These are phyloP conservation scores for Drosophila arizonae DNA, from an alignment of 1,140 invertebrate species.

Conservation along the genomic window DNA sequence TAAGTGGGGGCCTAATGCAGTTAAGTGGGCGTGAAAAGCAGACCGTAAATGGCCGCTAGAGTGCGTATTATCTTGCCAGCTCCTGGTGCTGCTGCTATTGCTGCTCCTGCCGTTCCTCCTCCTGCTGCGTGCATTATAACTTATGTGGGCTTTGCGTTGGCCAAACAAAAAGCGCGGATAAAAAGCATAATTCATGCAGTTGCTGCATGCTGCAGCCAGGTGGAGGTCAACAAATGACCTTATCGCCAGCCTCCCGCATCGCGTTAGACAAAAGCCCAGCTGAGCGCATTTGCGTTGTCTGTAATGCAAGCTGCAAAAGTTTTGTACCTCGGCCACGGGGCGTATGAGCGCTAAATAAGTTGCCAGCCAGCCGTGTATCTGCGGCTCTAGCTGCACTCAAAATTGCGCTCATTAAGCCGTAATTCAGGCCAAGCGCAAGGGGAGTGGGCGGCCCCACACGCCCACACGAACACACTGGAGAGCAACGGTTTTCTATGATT, in stretches of 20 bases:
- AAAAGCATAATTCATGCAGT: conserved; percentile 58
- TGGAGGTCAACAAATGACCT: conserved; percentile 26
- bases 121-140: conserved; percentile 56
- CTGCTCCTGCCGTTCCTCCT: background rate
- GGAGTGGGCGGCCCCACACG: background rate
- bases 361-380: conserved; percentile 53
- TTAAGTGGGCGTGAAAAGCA: conserved; percentile 44
- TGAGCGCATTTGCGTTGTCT: conserved; percentile 5
- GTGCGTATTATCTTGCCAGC: conserved; percentile 16
- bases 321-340: conserved; percentile 47
- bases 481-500: conserved; percentile 53
- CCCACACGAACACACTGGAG: conserved; percentile 5
- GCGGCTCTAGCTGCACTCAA: conserved; percentile 47
- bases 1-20: conserved; percentile 14
- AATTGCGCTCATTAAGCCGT: conserved; percentile 71
- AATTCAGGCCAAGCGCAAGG: conserved; percentile 61
- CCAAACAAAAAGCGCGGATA: conserved; percentile 23
- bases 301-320: conserved; percentile 15
- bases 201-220: conserved; percentile 5
- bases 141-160: conserved; percentile 33
- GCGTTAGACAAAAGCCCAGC: conserved; percentile 56
- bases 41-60: conserved; percentile 17
- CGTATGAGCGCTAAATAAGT: conserved; percentile 78
- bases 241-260: conserved; percentile 1
- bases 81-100: conserved; percentile 9